Evolutionary conservation across 2,888 invertebrate genomes (phyloP).

Genomic region (Ennomos erosarius): DNA sequence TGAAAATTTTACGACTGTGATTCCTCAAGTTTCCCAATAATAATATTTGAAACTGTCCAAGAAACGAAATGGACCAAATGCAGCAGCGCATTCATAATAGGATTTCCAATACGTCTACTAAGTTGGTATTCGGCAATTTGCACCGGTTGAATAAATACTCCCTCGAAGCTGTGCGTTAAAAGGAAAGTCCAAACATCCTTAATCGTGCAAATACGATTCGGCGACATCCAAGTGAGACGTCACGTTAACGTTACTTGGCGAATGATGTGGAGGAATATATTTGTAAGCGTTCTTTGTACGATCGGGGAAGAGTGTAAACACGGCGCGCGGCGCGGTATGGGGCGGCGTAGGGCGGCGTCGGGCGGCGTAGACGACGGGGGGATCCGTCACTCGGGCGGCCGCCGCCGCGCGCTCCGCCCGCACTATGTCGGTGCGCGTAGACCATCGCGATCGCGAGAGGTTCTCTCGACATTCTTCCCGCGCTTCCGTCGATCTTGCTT

Average conservation of each 20-base stretch:
- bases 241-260: conserved; percentile 60
- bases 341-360: conserved; percentile 41
- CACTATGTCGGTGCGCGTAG: conserved; percentile 81
- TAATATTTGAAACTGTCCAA: conserved; percentile 13
- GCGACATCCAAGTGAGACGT: conserved; percentile 55
- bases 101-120: conserved; percentile 30
- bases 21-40: neutral
- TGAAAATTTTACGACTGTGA: neutral
- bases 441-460: conserved; percentile 78
- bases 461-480: conserved; percentile 82
- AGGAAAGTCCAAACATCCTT: conserved; percentile 64
- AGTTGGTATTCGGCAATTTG: conserved; percentile 45
- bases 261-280: conserved; percentile 68
- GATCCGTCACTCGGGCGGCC: conserved; percentile 77
- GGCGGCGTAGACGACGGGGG: conserved; percentile 47
- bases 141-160: conserved; percentile 59
- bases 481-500: conserved; percentile 79
- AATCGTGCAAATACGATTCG: conserved; percentile 70
- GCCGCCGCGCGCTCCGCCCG: conserved; percentile 81
- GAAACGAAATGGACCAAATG: conserved; percentile 15
- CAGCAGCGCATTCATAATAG: conserved; percentile 33
- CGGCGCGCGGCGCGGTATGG: conserved; percentile 59
- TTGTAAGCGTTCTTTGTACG: conserved; percentile 74
- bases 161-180: conserved; percentile 56
- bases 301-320: conserved; percentile 78